Conservation (phyloP, 2,113 vertebrate species). For the Lipophrys pholis region DNA sequence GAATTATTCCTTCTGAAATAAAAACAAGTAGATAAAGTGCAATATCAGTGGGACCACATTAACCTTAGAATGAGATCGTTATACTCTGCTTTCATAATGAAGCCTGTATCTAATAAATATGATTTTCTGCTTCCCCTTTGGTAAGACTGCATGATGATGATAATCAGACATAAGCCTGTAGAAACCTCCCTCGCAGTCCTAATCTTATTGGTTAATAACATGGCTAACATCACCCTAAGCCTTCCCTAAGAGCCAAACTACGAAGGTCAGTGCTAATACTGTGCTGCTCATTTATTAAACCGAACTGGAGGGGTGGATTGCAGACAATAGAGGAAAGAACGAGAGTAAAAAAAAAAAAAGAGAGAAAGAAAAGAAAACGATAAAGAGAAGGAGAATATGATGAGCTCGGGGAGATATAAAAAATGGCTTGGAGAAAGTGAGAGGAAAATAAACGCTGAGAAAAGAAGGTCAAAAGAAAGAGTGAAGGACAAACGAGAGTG, state of each 20-base stretch:
- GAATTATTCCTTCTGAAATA: neutral
- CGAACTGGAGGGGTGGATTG: constrained; percentile 6
- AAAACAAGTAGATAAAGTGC: neutral
- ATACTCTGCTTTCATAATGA: constrained; percentile 34
- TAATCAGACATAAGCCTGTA: constrained; percentile 67
- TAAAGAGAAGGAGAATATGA: constrained; percentile 6
- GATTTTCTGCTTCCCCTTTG: constrained; percentile 26
- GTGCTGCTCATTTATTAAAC: constrained; percentile 59
- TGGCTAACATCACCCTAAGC: constrained; percentile 61
- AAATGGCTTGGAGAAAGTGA: neutral
- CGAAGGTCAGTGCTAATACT: constrained; percentile 76
- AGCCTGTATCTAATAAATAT: constrained; percentile 36
- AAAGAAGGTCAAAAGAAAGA: constrained; percentile 29
- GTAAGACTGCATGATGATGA: constrained; percentile 55
- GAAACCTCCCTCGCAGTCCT: constrained; percentile 57
- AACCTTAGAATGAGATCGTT: constrained; percentile 19
- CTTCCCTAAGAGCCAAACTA: constrained; percentile 58
- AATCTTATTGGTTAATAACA: constrained; percentile 76
- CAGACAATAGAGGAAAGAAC: constrained; percentile 12
- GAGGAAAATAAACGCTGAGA: constrained; percentile 16
- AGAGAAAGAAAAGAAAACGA: no score
- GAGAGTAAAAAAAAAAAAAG: constrained; percentile 25
- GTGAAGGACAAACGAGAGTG: constrained; percentile 11
- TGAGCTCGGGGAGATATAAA: neutral
- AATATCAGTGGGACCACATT: neutral